Conservation (phyloP, 2,888 invertebrate species). For the Pseudanteris insignis region DNA sequence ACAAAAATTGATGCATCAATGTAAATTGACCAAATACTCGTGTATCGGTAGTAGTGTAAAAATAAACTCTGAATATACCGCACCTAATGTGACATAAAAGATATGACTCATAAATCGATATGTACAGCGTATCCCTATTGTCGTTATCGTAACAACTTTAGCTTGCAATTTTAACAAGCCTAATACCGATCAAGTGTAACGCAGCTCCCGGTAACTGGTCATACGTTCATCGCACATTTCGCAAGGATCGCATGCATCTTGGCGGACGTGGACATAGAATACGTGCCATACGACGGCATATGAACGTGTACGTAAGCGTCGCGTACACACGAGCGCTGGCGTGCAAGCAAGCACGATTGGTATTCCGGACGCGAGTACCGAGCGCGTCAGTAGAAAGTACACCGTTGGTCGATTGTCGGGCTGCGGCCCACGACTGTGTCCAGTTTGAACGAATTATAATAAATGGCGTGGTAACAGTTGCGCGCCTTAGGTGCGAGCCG, state of each 20-base stretch:
- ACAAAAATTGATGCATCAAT: no score
- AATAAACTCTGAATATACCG: no score
- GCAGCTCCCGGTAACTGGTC: no score
- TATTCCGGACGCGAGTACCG: constrained; percentile 31
- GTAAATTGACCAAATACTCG: no score
- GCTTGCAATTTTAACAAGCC: no score
- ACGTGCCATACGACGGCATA: constrained; percentile 23
- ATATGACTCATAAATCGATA: no score
- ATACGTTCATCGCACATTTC: no score
- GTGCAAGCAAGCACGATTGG: constrained; percentile 31
- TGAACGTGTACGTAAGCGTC: constrained; percentile 15
- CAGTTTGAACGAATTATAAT: constrained; percentile 42
- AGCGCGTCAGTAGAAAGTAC: constrained; percentile 41
- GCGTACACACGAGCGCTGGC: constrained; percentile 25
- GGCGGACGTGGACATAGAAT: constrained; percentile 21
- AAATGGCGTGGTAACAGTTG: constrained; percentile 43
- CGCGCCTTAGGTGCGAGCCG: constrained; percentile 37
- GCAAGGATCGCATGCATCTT: constrained; percentile 7
- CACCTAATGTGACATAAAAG: no score
- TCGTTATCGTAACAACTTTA: no score
- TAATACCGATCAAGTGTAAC: no score
- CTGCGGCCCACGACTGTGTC: constrained; percentile 39
- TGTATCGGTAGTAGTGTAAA: no score
- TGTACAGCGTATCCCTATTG: no score
- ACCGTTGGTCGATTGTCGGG: constrained; percentile 39